Evolutionary conservation across 1,140 invertebrate genomes (phyloP).

Genomic region (Drosophila nikananu): DNA sequence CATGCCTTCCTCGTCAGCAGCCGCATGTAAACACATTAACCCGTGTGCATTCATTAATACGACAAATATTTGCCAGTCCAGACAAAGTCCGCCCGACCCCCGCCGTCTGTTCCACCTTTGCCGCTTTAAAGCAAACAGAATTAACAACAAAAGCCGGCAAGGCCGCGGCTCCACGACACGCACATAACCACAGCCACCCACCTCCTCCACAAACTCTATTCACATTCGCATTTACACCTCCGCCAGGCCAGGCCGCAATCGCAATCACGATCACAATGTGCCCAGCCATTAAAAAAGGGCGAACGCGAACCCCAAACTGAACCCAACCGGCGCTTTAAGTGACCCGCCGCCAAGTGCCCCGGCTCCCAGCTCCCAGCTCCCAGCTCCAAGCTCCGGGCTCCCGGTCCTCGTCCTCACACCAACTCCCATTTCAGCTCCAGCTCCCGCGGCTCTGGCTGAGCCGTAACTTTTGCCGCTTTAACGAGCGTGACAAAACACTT

Average conservation of each 20-base stretch:
- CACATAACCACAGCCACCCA: constrained; percentile 36
- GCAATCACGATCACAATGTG: constrained; percentile 44
- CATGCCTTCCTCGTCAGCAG: constrained; percentile 9
- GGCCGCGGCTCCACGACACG: constrained; percentile 39
- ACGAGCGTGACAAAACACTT: constrained; percentile 44
- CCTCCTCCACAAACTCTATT: neutral
- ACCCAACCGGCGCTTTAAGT: constrained; percentile 16
- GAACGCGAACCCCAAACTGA: constrained; percentile 12
- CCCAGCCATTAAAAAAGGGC: constrained; percentile 45
- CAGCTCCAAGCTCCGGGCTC: no score
- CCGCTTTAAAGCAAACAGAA: constrained; percentile 77
- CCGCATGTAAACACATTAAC: constrained; percentile 78
- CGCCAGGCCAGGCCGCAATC: constrained; percentile 12
- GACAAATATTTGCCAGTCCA: constrained; percentile 74
- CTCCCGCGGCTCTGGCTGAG: constrained; percentile 19
- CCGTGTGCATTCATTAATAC: constrained; percentile 81
- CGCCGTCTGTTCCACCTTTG: neutral
- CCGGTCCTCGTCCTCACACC: no score
- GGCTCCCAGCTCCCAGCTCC: neutral
- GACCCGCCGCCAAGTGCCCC: constrained; percentile 2
- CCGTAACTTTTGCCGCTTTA: constrained; percentile 54
- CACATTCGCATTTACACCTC: constrained; percentile 19
- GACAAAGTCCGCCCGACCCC: constrained; percentile 24
- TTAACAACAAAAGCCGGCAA: constrained; percentile 80
- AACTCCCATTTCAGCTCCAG: no score